Percentiles rank a stretch among this genome's conserved stretches.
Conservation (phyloP, 2,888 invertebrate species). For the Terebella lapidaria region DNA sequence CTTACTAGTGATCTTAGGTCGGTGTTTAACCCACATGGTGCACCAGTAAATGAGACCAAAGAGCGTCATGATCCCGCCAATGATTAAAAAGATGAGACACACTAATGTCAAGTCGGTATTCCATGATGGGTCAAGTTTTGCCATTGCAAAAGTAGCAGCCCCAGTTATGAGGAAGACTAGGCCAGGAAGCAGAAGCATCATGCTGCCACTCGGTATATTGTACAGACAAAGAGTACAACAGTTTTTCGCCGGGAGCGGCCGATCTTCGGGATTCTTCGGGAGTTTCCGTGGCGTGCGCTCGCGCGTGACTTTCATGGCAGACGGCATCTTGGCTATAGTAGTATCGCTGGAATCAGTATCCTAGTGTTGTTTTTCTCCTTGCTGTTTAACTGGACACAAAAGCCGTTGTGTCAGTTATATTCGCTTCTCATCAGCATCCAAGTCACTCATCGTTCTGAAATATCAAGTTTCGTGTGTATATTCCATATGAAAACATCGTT, state of each 20-base stretch:
- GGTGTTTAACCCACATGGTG: constrained; percentile 4
- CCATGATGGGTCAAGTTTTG: constrained; percentile 7
- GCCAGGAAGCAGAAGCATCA: constrained; percentile 22
- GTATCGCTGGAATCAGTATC: too few relatives aligned
- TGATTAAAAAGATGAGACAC: constrained; percentile 15
- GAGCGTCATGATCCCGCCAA: constrained; percentile 18
- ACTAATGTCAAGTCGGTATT: constrained; percentile 4
- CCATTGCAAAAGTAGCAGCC: constrained; percentile 9
- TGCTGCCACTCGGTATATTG: constrained; percentile 22
- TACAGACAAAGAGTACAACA: constrained; percentile 17
- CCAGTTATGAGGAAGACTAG: constrained; percentile 19
- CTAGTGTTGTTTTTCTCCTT: too few relatives aligned
- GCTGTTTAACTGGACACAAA: too few relatives aligned
- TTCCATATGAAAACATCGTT: too few relatives aligned
- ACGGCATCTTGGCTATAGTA: too few relatives aligned
- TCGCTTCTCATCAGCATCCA: too few relatives aligned
- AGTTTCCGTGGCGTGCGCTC: neutral
- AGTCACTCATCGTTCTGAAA: too few relatives aligned
- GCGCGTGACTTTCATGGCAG: too few relatives aligned
- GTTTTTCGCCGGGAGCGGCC: neutral
- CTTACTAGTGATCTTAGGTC: neutral
- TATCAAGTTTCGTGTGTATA: too few relatives aligned
- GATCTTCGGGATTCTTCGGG: neutral
- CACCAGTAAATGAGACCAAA: constrained; percentile 15
- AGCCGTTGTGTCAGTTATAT: too few relatives aligned